Evolutionary conservation across 2,888 invertebrate species (phyloP), one percentile per base, ranked within the genome.

Genomic region (Macaria liturata): DNA sequence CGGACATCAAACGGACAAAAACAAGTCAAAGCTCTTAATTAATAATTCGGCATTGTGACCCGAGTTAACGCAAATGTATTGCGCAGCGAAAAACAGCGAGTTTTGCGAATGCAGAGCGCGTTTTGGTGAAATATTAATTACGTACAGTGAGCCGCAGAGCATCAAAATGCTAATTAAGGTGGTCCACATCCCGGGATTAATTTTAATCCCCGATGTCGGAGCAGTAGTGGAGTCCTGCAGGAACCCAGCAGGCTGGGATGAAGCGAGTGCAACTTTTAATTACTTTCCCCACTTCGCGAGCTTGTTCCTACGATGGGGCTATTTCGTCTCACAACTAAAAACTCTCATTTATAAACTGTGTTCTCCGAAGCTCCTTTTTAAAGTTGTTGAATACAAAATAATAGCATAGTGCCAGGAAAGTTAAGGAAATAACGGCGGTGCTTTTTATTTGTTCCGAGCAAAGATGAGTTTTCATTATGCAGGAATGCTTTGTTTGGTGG

Each of bases 201-300:
- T 72, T 74, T 72, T 73, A 75, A 72, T 76, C 59, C 60, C 68
- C 65, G 65, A 62, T 68, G 62, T 66, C 61, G 66, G 68, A 64
- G 67, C 66, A 65, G 68, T 50, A 61, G 67, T 65, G 70, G 62
- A 68, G 70, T 62, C 59, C 49, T 53, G 52, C 54, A 49, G 59
- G 65, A 61, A 68, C 69, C 58, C 64, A 56, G 57, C 47, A 20
- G 60, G 65, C 67, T 4, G 50, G 54, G 30, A 39, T 32, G 47
- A 54, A 39, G 61, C 67, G 66, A 69, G 66, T 78, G 80, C 80
- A 88, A 88, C 77, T 89, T 89, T 88, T 89, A 88, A 88, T 88
- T 88, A 86, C 85, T 88, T 87, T 77, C 78, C 72, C 79, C 77
- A 77, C 82, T 86, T 82, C 71, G 68, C 77, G 68, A 75, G 80